Evolutionary conservation across 1,140 invertebrate species (phyloP).

Genomic region (Drosophila melanica): DNA sequence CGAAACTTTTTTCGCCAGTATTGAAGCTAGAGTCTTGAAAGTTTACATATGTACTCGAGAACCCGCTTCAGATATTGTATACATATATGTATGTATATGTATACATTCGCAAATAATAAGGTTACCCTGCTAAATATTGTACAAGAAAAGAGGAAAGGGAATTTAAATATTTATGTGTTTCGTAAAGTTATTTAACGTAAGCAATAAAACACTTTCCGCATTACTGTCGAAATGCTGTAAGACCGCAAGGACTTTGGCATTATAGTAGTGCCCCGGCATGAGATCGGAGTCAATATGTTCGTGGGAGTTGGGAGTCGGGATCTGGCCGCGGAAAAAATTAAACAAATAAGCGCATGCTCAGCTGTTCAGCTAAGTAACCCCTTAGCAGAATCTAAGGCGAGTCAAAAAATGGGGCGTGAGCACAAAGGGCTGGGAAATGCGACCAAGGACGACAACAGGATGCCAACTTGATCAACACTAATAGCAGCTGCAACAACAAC

Average conservation of each 20-base stretch:
- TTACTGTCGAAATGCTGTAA: conserved; percentile 54
- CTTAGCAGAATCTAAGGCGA: no score
- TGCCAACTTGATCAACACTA: conserved; percentile 17
- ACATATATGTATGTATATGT: no score
- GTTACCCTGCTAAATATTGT: not conserved
- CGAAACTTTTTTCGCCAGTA: no score
- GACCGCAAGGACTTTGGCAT: conserved; percentile 45
- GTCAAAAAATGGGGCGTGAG: conserved; percentile 54
- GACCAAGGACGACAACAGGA: conserved; percentile 19
- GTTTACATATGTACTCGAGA: no score
- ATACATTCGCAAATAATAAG: no score
- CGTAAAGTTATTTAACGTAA: conserved; percentile 64
- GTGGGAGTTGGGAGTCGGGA: conserved; percentile 10
- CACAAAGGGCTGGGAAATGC: conserved; percentile 59
- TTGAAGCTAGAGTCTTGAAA: no score
- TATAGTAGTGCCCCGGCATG: conserved; percentile 63
- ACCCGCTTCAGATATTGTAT: no score
- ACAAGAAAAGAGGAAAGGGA: conserved; percentile 36
- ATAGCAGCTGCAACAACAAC: conserved; percentile 6
- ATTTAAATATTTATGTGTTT: conserved; percentile 57
- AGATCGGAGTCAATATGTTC: conserved; percentile 28
- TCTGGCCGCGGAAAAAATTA: conserved; percentile 25
- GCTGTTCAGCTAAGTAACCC: conserved; percentile 78
- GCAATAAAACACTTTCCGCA: conserved; percentile 66
- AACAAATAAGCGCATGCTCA: conserved; percentile 80